phyloP scores from a whole-genome alignment of 2,113 vertebrate species.

The Austrofundulus limnaeus region DNA sequence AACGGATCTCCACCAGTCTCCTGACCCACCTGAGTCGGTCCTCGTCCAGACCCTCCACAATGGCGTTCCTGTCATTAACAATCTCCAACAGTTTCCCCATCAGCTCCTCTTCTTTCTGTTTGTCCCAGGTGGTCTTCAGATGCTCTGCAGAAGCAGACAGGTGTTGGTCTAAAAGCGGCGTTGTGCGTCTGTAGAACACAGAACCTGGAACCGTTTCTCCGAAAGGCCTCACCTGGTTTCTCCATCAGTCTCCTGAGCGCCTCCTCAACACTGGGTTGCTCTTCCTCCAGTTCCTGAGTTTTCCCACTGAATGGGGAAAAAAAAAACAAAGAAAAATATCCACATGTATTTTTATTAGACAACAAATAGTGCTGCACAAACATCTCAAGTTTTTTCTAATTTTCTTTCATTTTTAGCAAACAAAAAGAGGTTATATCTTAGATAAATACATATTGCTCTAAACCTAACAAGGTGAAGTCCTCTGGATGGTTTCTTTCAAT shows the following conservation, averaged over 20 bases:
- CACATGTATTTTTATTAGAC: not conserved
- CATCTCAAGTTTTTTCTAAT: too few species aligned
- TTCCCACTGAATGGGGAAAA: constrained; percentile 81
- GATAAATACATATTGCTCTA: too few species aligned
- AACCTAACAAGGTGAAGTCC: too few species aligned
- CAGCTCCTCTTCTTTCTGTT: constrained; percentile 82
- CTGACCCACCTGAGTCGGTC: constrained; percentile 87
- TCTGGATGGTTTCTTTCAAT: too few species aligned
- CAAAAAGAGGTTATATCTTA: too few species aligned
- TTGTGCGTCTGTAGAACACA: not conserved
- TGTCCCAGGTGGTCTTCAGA: constrained; percentile 81
- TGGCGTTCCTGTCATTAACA: constrained; percentile 87
- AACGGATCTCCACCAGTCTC: too few species aligned
- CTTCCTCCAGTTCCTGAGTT: constrained; percentile 90
- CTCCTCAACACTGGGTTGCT: constrained; percentile 85
- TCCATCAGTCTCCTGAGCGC: constrained; percentile 86
- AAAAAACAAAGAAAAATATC: constrained; percentile 4
- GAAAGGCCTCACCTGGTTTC: constrained; percentile 81
- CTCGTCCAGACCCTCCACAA: constrained; percentile 90
- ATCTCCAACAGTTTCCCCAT: constrained; percentile 86
- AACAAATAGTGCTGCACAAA: too few species aligned
- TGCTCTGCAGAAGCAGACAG: constrained; percentile 72
- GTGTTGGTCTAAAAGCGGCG: not conserved
- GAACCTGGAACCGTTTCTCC: not conserved
- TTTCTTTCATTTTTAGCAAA: too few species aligned